Evolutionary conservation across 2,113 vertebrate genomes (phyloP), one percentile per base, ranked within the genome.

Genomic region (Bubo bubo): DNA sequence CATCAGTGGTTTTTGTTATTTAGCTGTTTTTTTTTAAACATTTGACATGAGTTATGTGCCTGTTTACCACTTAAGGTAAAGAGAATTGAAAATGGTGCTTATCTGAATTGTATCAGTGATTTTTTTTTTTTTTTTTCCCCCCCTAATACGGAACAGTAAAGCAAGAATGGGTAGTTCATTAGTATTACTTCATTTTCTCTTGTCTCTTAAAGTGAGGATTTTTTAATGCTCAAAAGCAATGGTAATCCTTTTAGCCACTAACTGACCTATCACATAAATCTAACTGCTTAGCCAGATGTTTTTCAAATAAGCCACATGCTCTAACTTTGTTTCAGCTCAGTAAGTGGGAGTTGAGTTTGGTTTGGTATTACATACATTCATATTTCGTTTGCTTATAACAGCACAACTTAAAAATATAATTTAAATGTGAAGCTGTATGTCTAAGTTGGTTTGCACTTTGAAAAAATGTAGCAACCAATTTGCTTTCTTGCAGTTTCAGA

Each of bases 401-500:
- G 23, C 41, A 28, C 24, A n/a, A 32, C 23, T 73, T 92, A 63
- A 77, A 82, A 86, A 32, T 11, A 64, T 27, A 37, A 13, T 9
- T 75, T 41, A 19, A 62, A 23, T 11, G 22, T 66, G 80, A 75
- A 91, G 10, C 43, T 41, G 4, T 23, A 11, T 39, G 37, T 86
- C 20, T 76, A 12, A 30, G 28, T 30, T 12, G 30, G 2, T 49
- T 90, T 94, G 21, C 17, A 14, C 72, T 92, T 68, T 27, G 30
- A 77, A 67, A 75, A 62, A 43, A 19, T 43, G 32, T 79, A 79
- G 56, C 21, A 93, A 80, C 39, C 23, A 50, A 10, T 90, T 94
- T 96, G 37, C 47, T 82, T 72, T 64, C 62, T 95, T 93, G 63
- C 77, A 95, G 59, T 97, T 89, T 77, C 93, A 91, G 97, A 98